phyloP scores from a whole-genome alignment of 2,113 vertebrate genomes.

The Hemibagrus wyckioides region DNA sequence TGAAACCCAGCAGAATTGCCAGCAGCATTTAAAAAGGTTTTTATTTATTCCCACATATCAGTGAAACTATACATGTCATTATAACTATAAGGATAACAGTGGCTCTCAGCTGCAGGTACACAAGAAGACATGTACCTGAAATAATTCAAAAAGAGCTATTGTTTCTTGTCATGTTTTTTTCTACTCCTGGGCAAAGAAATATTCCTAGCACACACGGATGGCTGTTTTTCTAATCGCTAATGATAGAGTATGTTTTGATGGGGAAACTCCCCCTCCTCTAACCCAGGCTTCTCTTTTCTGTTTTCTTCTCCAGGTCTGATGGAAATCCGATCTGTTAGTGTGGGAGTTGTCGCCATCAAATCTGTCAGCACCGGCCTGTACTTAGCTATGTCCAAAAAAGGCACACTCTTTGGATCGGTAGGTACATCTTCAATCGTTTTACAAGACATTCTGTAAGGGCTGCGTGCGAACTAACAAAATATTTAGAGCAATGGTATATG shows the following conservation, averaged over 20 bases:
- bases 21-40: neutral
- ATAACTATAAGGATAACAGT: neutral
- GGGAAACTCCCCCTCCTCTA: slow-evolving; percentile 61
- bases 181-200: slow-evolving; percentile 40
- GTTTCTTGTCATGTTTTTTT: slow-evolving; percentile 43
- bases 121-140: slow-evolving; percentile 8
- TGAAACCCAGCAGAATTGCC: neutral
- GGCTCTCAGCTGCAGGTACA: slow-evolving; percentile 29
- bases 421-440: slow-evolving; percentile 63
- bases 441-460: slow-evolving; percentile 48
- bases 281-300: slow-evolving; percentile 61
- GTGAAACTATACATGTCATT: neutral
- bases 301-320: slow-evolving; percentile 81
- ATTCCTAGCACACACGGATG: slow-evolving; percentile 54
- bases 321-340: slow-evolving; percentile 90
- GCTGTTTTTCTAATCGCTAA: slow-evolving; percentile 68
- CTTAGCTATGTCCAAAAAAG: slow-evolving; percentile 90
- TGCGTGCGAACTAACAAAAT: slow-evolving; percentile 13
- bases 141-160: slow-evolving; percentile 43
- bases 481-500: neutral
- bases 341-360: slow-evolving; percentile 89
- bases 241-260: slow-evolving; percentile 68
- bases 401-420: slow-evolving; percentile 91
- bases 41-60: neutral
- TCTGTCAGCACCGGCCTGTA: slow-evolving; percentile 89